Base-by-base conservation (phyloP, 1,140 invertebrate genomes). In the Daktulosphaira vitifoliae region DNA sequence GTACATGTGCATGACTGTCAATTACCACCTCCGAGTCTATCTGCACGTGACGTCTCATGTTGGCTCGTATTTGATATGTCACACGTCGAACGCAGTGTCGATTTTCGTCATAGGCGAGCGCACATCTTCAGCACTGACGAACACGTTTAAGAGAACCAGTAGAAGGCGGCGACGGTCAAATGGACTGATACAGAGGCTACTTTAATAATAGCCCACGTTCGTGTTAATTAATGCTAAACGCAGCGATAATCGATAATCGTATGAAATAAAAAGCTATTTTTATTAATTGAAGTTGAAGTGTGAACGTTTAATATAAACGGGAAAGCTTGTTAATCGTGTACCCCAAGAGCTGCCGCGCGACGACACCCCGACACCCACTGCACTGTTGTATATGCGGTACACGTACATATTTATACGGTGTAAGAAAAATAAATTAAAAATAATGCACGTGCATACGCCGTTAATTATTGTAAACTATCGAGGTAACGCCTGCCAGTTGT, bases 231-330 rank as follows among this genome's bases (percentile, higher is more conserved):
- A n/a, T n/a, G n/a, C 29, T 5, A 33, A 33, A 33, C 18, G 16
- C 15, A 15, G 9, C 8, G 53, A 13, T 9, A 15, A 4, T 3
- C n/a, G 39, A 3, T n/a, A 11, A 15, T 16, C 39, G n/a, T 37
- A 59, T 38, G 25, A 44, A 44, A 44, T 7, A 44, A 44, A 44
- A 44, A 16, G 20, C n/a, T 15, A n/a, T n/a, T n/a, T n/a, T n/a
- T n/a, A 38, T 59, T 59, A 59, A 59, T 59, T 59, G 54, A 59
- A 59, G 54, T 46, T 46, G 54, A 59, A 59, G 54, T 59, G 54
- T 59, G 54, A 59, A 59, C 54, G 54, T 59, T 59, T 59, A 5
- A 26, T 38, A 54, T 38, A 44, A 59, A 59, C 54, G 37, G 54
- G 54, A 59, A 59, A 59, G 54, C 54, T 59, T 59, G 54, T 59